A percentile compares a stretch with the other conserved stretches of the same genome.
Evolutionary conservation across 2,888 invertebrate species (phyloP).

Genomic region (Ligdia adustata): DNA sequence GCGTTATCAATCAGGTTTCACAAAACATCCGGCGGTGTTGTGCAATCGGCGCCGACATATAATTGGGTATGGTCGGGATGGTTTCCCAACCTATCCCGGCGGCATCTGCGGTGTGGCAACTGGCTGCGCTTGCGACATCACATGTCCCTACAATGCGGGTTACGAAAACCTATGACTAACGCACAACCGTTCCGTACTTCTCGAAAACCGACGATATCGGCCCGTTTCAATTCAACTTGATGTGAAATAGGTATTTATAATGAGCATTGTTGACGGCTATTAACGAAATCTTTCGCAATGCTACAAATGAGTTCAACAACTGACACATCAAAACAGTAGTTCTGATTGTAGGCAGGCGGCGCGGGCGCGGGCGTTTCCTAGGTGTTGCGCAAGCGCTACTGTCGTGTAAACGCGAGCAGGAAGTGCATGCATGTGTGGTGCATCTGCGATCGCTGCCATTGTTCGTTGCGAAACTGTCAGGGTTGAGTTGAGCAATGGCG

Average conservation of each 20-base stretch:
- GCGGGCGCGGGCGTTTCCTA: slow-evolving; percentile 65
- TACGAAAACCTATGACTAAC: slow-evolving; percentile 82
- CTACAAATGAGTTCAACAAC: slow-evolving; percentile 32
- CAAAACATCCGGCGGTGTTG: slow-evolving; percentile 63
- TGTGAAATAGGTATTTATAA: slow-evolving; percentile 40
- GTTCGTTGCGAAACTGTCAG: slow-evolving; percentile 81
- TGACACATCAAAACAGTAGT: slow-evolving; percentile 54
- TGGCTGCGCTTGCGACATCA: slow-evolving; percentile 72
- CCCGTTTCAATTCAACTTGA: slow-evolving; percentile 13
- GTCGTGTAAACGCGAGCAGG: slow-evolving; percentile 77
- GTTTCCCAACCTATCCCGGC: slow-evolving; percentile 82
- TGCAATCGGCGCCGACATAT: slow-evolving; percentile 70
- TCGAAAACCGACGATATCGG: slow-evolving; percentile 54
- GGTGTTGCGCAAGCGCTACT: slow-evolving; percentile 67
- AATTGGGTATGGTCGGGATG: slow-evolving; percentile 79
- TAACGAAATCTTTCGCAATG: slow-evolving; percentile 65
- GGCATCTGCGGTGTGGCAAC: slow-evolving; percentile 77
- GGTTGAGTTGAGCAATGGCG: slow-evolving; percentile 79
- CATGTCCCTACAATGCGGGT: slow-evolving; percentile 80
- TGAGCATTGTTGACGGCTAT: slow-evolving; percentile 56
- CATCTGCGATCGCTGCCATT: slow-evolving; percentile 78
- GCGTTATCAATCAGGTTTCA: slow-evolving; percentile 64
- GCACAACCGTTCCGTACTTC: slow-evolving; percentile 52
- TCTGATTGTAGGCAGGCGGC: slow-evolving; percentile 37
- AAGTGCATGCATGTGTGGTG: slow-evolving; percentile 80